Percentiles rank a stretch among this genome's conserved stretches.
These are phyloP conservation scores for Wiebesia pumilae DNA, from an alignment of 1,140 invertebrate genomes.

Conservation along the genomic window DNA sequence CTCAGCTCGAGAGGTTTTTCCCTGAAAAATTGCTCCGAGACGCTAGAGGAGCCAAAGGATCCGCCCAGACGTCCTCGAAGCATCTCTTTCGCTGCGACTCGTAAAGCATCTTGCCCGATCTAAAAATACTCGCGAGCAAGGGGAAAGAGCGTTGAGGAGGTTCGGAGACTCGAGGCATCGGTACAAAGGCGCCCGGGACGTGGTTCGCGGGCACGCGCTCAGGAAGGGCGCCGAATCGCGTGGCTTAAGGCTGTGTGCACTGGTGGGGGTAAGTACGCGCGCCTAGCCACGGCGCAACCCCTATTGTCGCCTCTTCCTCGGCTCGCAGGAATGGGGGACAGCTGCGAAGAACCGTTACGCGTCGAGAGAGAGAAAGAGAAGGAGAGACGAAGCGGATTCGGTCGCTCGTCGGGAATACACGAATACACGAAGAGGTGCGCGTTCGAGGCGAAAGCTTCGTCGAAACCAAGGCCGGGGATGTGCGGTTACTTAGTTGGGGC, in stretches of 20 bases:
- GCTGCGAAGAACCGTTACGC: constrained; percentile 63
- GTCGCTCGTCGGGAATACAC: neutral
- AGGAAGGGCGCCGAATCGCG: neutral
- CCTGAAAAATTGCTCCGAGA: neutral
- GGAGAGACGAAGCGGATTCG: neutral
- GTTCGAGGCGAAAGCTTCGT: neutral
- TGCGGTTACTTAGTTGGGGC: neutral
- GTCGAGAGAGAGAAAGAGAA: neutral
- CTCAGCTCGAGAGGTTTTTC: neutral
- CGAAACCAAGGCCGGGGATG: neutral
- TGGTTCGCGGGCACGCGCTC: neutral
- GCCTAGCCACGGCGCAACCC: constrained; percentile 49
- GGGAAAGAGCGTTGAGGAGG: neutral
- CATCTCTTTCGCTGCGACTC: too few relatives aligned
- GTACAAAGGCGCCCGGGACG: too few relatives aligned
- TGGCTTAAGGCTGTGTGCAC: neutral
- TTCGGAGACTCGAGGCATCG: too few relatives aligned
- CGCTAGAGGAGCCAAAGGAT: neutral
- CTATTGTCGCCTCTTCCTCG: constrained; percentile 55
- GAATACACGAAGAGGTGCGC: neutral
- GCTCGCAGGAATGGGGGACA: constrained; percentile 59
- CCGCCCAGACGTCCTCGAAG: neutral
- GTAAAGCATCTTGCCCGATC: too few relatives aligned
- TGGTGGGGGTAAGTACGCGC: neutral
- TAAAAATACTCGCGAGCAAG: neutral